Base-by-base conservation (phyloP, 2,113 vertebrate genomes). In the Megaceryle torquata region DNA sequence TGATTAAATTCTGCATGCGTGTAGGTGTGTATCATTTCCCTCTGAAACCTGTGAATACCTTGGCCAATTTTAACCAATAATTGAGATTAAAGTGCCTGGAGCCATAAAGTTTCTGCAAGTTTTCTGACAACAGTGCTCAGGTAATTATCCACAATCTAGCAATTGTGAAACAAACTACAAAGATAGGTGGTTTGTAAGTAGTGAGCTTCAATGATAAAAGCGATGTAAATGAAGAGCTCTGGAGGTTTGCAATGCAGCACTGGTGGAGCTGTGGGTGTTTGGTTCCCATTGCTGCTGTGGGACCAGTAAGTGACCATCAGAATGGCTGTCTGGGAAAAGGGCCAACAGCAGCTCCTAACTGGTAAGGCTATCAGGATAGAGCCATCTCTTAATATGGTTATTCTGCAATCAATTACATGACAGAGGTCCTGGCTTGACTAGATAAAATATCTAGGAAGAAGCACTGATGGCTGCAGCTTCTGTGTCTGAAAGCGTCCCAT, bases 341-440 rank as follows among this genome's bases (percentile, higher is more conserved):
- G 86, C 53, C 85, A 79, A 48, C 26, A 50, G 39, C 59, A 43
- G 2, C n/a, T 48, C 35, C 89, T 63, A 29, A 35, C 54, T 10
- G 3, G 41, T 35, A 26, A 57, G 37, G 50, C 41, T 60, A 2
- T 20, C 20, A 81, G 80, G 60, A 70, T 64, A 82, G 80, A 74
- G 46, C 29, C 80, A 44, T 10, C 64, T 74, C 41, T 69, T 46
- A 6, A 1, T 72, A 48, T 0, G 0, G 74, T 7, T 79, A n/a
- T 46, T 35, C 43, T 72, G 65, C 61, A 67, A 70, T 25, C n/a
- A 35, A 11, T 25, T 71, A 64, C 31, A 29, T 43, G 56, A 3
- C 69, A 87, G 69, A 74, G 29, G 25, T 77, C 41, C 77, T 89
- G 92, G 37, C 54, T 2, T 46, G 41, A 33, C 4, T 5, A 83